Evolutionary conservation across 2,888 invertebrate species (phyloP), one percentile per base, ranked within the genome.

Genomic region (Agrilus biguttatus): DNA sequence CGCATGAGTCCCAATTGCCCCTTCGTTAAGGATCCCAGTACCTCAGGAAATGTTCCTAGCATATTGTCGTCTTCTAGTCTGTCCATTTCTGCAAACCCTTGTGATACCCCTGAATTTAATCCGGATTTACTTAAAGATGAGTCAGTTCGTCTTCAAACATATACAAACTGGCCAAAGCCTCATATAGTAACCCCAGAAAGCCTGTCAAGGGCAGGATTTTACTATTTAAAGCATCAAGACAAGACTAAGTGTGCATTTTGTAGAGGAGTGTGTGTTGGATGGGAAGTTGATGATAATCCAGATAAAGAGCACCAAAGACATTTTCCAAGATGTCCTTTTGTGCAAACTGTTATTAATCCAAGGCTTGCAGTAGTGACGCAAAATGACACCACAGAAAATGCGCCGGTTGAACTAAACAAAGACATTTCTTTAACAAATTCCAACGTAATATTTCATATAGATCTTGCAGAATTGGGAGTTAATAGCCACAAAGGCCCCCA

Each of bases 121-220:
- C 34, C 37, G 37, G 51, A 51, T 43, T 48, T 45, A 47, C 52
- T 53, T 42, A 55, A 47, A 48, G 55, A 59, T 41, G 62, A 82
- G 66, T 69, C 73, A 7, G 66, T 76, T 49, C 70, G 88, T 48
- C 66, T 87, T 41, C 67, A 74, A 41, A 78, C 85, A 2, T 88
- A 83, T 62, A 68, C 67, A 42, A 76, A 77, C 63, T 90, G 90
- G 89, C 83, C 85, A 40, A 75, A 69, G 33, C 52, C 68, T 8
- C 65, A 65, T 37, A 66, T 73, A 45, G 74, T 91, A 14, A 71
- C 78, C 2, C 80, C 87, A 0, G 74, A 78, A 56, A 73, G 78
- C 7, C 67, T 92, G 47, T 90, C 88, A 1, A 75, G 72, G 59
- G 84, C 89, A 39, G 92, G 92, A 5, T 91, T 92, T 62, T 91